These are phyloP conservation scores for Malurus splendens DNA, from an alignment of 2,797 vertebrate genomes.

Conservation along the genomic window DNA sequence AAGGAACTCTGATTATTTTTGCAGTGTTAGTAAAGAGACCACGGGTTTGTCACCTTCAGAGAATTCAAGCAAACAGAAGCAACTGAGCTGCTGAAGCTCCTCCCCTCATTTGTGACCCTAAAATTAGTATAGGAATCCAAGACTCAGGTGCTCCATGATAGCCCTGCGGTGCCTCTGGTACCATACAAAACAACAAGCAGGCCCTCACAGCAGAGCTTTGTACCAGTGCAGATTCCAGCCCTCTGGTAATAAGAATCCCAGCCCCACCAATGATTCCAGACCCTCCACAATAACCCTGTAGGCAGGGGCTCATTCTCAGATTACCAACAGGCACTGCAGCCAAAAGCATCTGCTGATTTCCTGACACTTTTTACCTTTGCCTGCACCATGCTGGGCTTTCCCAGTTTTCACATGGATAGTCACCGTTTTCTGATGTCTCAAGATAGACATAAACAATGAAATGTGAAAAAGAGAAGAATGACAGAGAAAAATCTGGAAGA, in stretches of 20 bases:
- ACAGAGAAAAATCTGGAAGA: conserved; percentile 9
- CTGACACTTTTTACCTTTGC: background rate
- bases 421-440: background rate
- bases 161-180: background rate
- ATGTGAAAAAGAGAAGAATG: background rate
- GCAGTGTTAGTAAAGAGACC: background rate
- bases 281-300: background rate
- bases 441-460: background rate
- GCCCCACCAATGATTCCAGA: background rate
- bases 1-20: background rate
- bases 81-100: background rate
- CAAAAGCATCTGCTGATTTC: background rate
- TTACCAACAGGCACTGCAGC: background rate
- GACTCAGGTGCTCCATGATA: background rate
- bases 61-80: background rate
- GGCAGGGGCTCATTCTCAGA: background rate
- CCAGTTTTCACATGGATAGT: background rate
- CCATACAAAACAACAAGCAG: background rate
- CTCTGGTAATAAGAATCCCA: background rate
- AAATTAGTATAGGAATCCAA: background rate
- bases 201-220: background rate
- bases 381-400: background rate
- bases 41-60: background rate
- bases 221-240: background rate
- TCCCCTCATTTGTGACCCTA: background rate